Percentiles rank a stretch among this genome's conserved stretches.
These are phyloP conservation scores for Platichthys flesus DNA, from an alignment of 2,113 vertebrate species.

Conservation along the genomic window DNA sequence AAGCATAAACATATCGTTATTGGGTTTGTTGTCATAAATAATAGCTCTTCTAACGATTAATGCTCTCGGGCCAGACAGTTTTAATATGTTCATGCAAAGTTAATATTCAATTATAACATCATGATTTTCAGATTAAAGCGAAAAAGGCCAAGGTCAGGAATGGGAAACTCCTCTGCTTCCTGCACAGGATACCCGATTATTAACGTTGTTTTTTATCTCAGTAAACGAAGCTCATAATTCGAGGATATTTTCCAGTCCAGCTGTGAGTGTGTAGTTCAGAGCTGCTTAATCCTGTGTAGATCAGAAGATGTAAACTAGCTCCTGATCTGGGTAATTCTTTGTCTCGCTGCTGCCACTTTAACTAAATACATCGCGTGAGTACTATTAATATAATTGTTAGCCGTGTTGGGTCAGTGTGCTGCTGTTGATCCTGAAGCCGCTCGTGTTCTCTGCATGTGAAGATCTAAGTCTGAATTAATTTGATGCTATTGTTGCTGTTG, in stretches of 20 bases:
- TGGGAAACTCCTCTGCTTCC: neutral
- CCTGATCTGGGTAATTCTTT: neutral
- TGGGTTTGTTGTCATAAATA: neutral
- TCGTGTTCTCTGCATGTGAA: neutral
- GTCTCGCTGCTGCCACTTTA: conserved; percentile 67
- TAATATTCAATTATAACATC: conserved; percentile 2
- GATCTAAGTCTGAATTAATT: neutral
- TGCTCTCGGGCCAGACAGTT: neutral
- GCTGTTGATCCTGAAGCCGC: neutral
- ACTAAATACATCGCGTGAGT: conserved; percentile 44
- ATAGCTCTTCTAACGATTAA: neutral
- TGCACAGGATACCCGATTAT: neutral
- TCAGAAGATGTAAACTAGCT: neutral
- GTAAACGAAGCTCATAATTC: conserved; percentile 7
- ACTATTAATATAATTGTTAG: conserved; percentile 40
- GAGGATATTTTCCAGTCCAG: conserved; percentile 1
- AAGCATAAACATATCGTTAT: neutral
- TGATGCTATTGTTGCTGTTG: neutral
- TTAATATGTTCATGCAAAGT: neutral
- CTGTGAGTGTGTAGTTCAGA: neutral
- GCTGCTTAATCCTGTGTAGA: conserved; percentile 37
- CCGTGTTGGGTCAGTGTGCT: neutral
- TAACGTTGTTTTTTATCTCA: neutral
- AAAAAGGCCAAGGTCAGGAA: neutral
- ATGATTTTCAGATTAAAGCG: neutral